Conservation (phyloP, 2,797 vertebrate species). For the Gastrophryne carolinensis region DNA sequence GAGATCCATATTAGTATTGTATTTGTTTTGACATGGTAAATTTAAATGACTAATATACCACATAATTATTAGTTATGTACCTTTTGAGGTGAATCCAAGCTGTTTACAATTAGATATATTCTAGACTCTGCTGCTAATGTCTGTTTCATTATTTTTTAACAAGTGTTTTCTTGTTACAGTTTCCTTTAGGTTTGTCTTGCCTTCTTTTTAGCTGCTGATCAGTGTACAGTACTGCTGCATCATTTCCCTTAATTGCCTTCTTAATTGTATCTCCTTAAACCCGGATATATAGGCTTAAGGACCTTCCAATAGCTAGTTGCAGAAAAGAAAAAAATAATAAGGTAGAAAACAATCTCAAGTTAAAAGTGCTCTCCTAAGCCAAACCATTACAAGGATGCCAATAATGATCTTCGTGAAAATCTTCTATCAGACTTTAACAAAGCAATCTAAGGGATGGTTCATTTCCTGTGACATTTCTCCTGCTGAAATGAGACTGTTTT, state of each 20-base stretch:
- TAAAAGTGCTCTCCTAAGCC: constrained; percentile 45
- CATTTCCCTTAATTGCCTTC: constrained; percentile 56
- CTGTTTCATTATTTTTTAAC: neutral
- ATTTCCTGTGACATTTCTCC: constrained; percentile 48
- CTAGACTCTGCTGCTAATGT: too few species aligned
- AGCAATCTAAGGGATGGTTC: constrained; percentile 33
- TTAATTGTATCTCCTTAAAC: constrained; percentile 58
- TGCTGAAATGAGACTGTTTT: constrained; percentile 43
- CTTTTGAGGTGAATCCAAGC: too few species aligned
- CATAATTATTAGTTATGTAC: too few species aligned
- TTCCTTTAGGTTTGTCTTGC: neutral
- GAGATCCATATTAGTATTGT: too few species aligned
- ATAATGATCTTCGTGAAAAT: constrained; percentile 37
- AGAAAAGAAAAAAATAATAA: neutral
- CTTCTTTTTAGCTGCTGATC: constrained; percentile 52
- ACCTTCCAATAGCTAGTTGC: constrained; percentile 40
- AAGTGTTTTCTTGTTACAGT: neutral
- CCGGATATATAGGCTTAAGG: constrained; percentile 48
- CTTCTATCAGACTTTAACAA: constrained; percentile 44
- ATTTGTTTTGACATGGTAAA: too few species aligned
- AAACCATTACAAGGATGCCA: constrained; percentile 50
- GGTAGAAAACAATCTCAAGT: constrained; percentile 40
- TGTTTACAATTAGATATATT: too few species aligned
- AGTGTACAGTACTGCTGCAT: constrained; percentile 43
- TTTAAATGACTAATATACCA: too few species aligned